Evolutionary conservation across 2,888 invertebrate species (phyloP).

Genomic region (Agonopterix arenella): DNA sequence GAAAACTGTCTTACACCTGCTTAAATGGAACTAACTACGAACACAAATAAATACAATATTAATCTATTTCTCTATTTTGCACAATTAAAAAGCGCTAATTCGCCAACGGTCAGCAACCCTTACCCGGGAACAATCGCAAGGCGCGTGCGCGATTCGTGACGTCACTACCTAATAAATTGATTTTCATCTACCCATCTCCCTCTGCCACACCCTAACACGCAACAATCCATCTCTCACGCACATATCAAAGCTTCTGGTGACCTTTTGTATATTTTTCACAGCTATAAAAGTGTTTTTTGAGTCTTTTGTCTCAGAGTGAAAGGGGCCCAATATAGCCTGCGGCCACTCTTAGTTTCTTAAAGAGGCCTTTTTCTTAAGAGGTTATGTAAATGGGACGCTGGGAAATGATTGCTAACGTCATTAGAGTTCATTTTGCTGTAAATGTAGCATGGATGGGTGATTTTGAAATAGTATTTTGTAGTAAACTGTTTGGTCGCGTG

Average conservation of each 20-base stretch:
- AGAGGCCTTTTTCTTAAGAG: not conserved
- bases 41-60: too few relatives aligned
- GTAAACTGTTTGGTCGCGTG: too few relatives aligned
- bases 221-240: conserved; percentile 32
- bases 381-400: not conserved
- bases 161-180: conserved; percentile 77
- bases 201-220: not conserved
- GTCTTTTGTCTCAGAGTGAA: conserved; percentile 64
- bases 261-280: conserved; percentile 70
- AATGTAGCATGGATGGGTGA: too few relatives aligned
- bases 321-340: conserved; percentile 47
- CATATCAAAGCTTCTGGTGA: conserved; percentile 57
- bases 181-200: conserved; percentile 62
- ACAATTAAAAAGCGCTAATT: conserved; percentile 17
- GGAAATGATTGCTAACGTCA: not conserved
- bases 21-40: too few relatives aligned
- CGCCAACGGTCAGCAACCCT: conserved; percentile 43
- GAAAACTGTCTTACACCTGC: too few relatives aligned
- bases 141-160: conserved; percentile 70
- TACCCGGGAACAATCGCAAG: conserved; percentile 48
- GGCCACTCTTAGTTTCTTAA: conserved; percentile 14
- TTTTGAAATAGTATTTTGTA: too few relatives aligned
- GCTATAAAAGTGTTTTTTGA: conserved; percentile 49
- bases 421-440: not conserved
- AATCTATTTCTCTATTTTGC: not conserved